Evolutionary conservation across 2,888 invertebrate genomes (phyloP).

Genomic region (Neoascia interrupta): DNA sequence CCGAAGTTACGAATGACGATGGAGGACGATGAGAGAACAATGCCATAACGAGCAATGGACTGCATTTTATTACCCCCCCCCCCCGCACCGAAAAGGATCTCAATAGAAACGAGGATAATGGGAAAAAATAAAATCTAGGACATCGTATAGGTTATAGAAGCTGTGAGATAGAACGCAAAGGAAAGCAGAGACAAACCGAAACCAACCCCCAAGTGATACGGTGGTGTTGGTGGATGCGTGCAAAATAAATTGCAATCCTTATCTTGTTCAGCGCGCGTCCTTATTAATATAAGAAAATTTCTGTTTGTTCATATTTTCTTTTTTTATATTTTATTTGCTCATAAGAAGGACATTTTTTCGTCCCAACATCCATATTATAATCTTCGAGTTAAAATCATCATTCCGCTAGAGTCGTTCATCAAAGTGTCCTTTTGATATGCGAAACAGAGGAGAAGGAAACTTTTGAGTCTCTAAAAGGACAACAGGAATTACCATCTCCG

Average conservation of each 20-base stretch:
- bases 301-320: conserved; percentile 22
- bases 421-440: conserved; percentile 26
- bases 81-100: conserved; percentile 45
- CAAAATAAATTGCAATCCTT: conserved; percentile 63
- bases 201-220: conserved; percentile 1
- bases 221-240: conserved; percentile 33
- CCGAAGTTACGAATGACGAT: conserved; percentile 36
- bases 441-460: conserved; percentile 6
- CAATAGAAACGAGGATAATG: conserved; percentile 65
- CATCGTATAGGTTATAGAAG: conserved; percentile 62
- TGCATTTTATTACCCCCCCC: conserved; percentile 61
- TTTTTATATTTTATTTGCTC: conserved; percentile 36
- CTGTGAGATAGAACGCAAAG: neutral
- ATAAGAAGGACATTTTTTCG: conserved; percentile 34
- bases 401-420: conserved; percentile 38
- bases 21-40: conserved; percentile 47
- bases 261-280: conserved; percentile 53
- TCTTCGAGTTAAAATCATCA: conserved; percentile 8
- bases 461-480: conserved; percentile 58
- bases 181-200: neutral
- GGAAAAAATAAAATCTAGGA: conserved; percentile 63
- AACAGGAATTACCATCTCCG: conserved; percentile 58
- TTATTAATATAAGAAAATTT: conserved; percentile 66
- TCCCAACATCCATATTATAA: neutral
- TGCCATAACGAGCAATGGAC: conserved; percentile 66